These are phyloP conservation scores for Galaxias olidus DNA, from an alignment of 2,797 vertebrate species.

Conservation along the genomic window DNA sequence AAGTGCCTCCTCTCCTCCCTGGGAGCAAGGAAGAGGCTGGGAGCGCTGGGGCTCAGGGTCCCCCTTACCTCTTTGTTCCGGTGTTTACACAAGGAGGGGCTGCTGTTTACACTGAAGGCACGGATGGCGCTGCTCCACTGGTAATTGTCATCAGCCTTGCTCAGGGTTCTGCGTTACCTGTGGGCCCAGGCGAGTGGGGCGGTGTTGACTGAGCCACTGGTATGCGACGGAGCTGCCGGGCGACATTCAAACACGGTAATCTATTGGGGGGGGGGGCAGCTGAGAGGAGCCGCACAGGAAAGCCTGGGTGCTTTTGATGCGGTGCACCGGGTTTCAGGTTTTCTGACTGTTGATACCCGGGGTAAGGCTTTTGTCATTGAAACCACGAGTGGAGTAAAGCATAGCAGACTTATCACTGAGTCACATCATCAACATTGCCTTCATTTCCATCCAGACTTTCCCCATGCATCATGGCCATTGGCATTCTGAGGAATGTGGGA, in stretches of 20 bases:
- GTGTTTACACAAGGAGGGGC: conserved; percentile 55
- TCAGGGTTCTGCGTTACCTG: conserved; percentile 43
- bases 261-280: conserved; percentile 37
- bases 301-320: conserved; percentile 28
- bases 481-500: conserved; percentile 40
- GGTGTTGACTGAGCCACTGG: not conserved
- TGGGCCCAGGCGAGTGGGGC: conserved; percentile 6
- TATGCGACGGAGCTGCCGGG: not conserved
- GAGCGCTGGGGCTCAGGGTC: conserved; percentile 21
- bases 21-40: conserved; percentile 2
- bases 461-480: not conserved
- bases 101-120: conserved; percentile 52
- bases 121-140: conserved; percentile 20
- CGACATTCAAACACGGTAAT: conserved; percentile 26
- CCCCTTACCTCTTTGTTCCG: conserved; percentile 40
- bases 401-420: not conserved
- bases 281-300: conserved; percentile 1
- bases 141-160: conserved; percentile 55
- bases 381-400: conserved; percentile 16
- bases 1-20: conserved; percentile 26
- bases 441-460: not conserved
- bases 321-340: conserved; percentile 14
- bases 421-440: conserved; percentile 23
- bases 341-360: conserved; percentile 8
- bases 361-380: not conserved